Evolutionary conservation across 2,113 vertebrate genomes (phyloP).

Genomic region (Symphodus melops): DNA sequence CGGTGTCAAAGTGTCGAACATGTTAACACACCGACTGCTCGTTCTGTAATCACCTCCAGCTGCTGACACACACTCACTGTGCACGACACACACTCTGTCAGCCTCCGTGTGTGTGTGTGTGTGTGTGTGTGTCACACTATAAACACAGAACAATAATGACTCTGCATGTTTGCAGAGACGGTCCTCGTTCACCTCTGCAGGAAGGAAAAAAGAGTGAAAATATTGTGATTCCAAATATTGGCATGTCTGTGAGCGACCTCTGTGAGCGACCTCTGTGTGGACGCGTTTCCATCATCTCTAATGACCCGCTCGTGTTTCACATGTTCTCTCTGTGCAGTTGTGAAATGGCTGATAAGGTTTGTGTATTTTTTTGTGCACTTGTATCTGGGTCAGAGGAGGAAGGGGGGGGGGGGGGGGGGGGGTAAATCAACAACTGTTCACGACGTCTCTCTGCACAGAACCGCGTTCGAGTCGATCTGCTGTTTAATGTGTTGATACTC

Average conservation of each 20-base stretch:
- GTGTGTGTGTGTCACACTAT: background rate
- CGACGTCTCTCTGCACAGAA: too few relatives aligned
- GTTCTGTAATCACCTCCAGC: background rate
- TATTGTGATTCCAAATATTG: constrained; percentile 63
- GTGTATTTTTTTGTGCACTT: background rate
- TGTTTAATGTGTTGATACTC: too few relatives aligned
- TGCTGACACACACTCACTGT: background rate
- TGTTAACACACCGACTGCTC: background rate
- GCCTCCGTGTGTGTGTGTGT: constrained; percentile 10
- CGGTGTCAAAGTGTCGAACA: too few relatives aligned
- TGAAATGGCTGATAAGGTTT: constrained; percentile 42
- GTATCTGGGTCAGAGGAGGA: background rate
- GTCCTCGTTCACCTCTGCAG: constrained; percentile 27
- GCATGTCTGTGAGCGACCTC: constrained; percentile 32
- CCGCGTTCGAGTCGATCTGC: too few relatives aligned
- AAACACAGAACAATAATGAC: constrained; percentile 56
- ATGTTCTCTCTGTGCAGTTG: constrained; percentile 24
- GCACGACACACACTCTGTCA: too few relatives aligned
- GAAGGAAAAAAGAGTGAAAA: constrained; percentile 53
- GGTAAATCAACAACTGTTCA: background rate
- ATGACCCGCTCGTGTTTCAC: constrained; percentile 18
- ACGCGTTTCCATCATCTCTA: constrained; percentile 31
- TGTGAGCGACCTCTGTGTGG: too few relatives aligned
- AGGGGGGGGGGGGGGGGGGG: too few relatives aligned
- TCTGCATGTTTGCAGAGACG: constrained; percentile 9